Percentiles rank a stretch among this genome's conserved stretches.
These are phyloP conservation scores for Sander vitreus DNA, from an alignment of 2,113 vertebrate species.

Conservation along the genomic window DNA sequence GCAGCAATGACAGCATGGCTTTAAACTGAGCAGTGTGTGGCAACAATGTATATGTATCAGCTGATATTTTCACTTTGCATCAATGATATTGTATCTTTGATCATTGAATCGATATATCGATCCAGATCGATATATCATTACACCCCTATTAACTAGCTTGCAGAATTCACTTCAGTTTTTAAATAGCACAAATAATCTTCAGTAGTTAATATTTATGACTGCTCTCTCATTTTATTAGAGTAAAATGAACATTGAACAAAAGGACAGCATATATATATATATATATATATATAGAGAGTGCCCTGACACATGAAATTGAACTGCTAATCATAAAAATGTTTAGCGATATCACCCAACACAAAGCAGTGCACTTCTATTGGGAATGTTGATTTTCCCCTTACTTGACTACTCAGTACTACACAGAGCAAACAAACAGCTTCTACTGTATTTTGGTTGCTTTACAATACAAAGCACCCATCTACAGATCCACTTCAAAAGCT, in stretches of 20 bases:
- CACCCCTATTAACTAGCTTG: not conserved
- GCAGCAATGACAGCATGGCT: not conserved
- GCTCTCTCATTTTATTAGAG: conserved; percentile 57
- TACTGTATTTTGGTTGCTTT: conserved; percentile 11
- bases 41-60: no score
- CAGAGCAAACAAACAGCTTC: conserved; percentile 24
- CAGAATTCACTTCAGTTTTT: not conserved
- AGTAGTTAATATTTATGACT: conserved; percentile 1
- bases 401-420: not conserved
- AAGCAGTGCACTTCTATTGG: not conserved
- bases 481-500: conserved; percentile 13
- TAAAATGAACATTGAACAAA: conserved; percentile 53
- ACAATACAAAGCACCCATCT: conserved; percentile 12
- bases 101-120: no score
- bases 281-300: not conserved
- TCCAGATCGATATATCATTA: no score
- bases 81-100: no score
- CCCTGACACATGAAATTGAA: conserved; percentile 11
- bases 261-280: conserved; percentile 4
- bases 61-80: no score
- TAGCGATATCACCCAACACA: not conserved
- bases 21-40: not conserved
- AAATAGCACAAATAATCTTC: conserved; percentile 25
- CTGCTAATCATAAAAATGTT: conserved; percentile 3
- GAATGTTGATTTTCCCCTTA: conserved; percentile 18